Base-by-base conservation (phyloP, 2,888 invertebrate species). In the Yponomeuta sedellus region DNA sequence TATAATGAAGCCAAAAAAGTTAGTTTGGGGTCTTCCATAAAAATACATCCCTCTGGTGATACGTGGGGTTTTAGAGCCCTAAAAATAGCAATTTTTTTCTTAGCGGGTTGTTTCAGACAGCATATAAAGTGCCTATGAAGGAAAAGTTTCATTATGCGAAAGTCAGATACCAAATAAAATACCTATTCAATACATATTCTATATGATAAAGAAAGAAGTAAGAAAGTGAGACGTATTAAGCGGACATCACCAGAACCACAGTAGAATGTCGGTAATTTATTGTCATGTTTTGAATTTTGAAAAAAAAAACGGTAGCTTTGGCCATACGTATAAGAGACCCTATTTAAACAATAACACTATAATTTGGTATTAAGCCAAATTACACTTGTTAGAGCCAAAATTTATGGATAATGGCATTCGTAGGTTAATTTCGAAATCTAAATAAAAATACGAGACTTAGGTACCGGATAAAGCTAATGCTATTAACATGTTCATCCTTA, bases 281-380 rank as follows among this genome's bases (percentile, higher is more conserved):
- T 62, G 62, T 19, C 39, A 39, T 62, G 62, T 62, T 62, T 62
- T 62, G 39, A 34, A n/a, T n/a, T n/a, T n/a, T n/a, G n/a, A n/a
- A n/a, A n/a, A n/a, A n/a, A 62, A 62, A 34, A 62, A 11, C n/a
- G 39, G 19, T n/a, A 34, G 34, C n/a, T 40, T 34, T 62, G 62
- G 39, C 39, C n/a, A 34, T 39, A 19, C 25, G 16, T 44, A 63
- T 22, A n/a, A n/a, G 64, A 57, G 57, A 34, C 64, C n/a, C 56
- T 20, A 64, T 25, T 34, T 25, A 10, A n/a, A 64, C 64, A 57
- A 64, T 64, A 64, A 64, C 57, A 64, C 57, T 64, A 28, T 71
- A 16, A 68, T 72, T 73, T 77, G 75, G 73, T 73, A 66, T 64
- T 56, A 68, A 74, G 76, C 79, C 77, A 79, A 79, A 71, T 72